Base-by-base conservation (phyloP, 2,113 vertebrate genomes). In the Sorex fumeus region DNA sequence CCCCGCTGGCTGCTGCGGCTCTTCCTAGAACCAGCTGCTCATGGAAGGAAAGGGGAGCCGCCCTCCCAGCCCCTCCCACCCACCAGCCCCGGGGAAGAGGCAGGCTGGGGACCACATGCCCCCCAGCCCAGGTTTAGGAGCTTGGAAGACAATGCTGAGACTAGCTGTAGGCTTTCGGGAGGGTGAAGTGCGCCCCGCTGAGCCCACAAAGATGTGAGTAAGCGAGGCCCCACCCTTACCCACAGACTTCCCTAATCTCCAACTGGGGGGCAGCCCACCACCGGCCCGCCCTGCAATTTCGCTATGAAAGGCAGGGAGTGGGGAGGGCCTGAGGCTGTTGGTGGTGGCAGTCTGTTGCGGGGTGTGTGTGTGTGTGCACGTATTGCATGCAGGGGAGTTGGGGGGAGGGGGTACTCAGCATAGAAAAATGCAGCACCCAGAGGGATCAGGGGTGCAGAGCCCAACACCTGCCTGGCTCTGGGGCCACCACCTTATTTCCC, bases 141-240 rank as follows among this genome's bases (percentile, higher is more conserved):
- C 74, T 87, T 34, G 67, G 90, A 45, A 70, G 88, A 91, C 92
- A 88, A 47, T 47, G 84, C 88, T 88, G 93, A 95, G 89, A 32
- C 62, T 64, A 77, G 75, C 79, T 77, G 34, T 66, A 30, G 92
- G 75, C 88, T 94, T 86, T 91, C 67, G 53, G 53, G 53, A 19
- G 19, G 53, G 53, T 57, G 53, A 66, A 9, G 95, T 92, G 88
- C 84, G 86, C 95, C 18, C 0, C 1, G 6, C 75, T 69, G 90
- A 70, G 71, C 83, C 77, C 25, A 23, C 28, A 6, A 93, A 83
- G 92, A 84, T 91, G 70, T 96, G 96, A 96, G 94, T 95, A 95
- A 97, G 92, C 71, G 3, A 57, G 83, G 66, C 93, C 90, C 30
- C 16, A 32, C 69, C 94, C 89, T 0, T 0, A 78, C 87, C 91